Conservation (phyloP, 1,140 invertebrate genomes). For the Hypsibius dujardini region DNA sequence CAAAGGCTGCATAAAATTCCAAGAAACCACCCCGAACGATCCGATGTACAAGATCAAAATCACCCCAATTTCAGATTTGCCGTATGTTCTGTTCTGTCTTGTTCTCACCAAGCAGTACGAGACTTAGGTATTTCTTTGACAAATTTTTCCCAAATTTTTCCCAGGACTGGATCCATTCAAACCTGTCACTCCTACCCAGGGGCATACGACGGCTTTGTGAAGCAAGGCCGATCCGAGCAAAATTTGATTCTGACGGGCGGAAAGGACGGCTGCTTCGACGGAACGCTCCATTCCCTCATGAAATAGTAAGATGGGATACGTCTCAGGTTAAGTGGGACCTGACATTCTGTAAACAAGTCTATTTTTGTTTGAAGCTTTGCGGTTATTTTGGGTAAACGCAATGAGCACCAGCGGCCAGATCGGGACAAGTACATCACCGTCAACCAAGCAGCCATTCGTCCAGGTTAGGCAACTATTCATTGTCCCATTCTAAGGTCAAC, state of each 20-base stretch:
- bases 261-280: neutral
- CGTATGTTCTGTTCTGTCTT: neutral
- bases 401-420: constrained; percentile 2
- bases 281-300: neutral
- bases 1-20: neutral
- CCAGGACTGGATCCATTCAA: constrained; percentile 1
- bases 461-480: neutral
- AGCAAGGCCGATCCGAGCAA: neutral
- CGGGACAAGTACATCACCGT: neutral
- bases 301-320: neutral
- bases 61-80: neutral
- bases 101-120: no score
- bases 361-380: neutral
- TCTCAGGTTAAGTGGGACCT: neutral
- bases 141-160: neutral
- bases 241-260: constrained; percentile 8
- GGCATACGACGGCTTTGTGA: neutral
- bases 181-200: constrained; percentile 12
- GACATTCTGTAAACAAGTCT: neutral
- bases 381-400: neutral
- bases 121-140: no score
- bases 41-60: constrained; percentile 4
- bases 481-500: no score
- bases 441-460: neutral
- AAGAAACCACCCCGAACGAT: neutral